Conservation (phyloP, 2,888 invertebrate species). For the Tiliacea aurago region DNA sequence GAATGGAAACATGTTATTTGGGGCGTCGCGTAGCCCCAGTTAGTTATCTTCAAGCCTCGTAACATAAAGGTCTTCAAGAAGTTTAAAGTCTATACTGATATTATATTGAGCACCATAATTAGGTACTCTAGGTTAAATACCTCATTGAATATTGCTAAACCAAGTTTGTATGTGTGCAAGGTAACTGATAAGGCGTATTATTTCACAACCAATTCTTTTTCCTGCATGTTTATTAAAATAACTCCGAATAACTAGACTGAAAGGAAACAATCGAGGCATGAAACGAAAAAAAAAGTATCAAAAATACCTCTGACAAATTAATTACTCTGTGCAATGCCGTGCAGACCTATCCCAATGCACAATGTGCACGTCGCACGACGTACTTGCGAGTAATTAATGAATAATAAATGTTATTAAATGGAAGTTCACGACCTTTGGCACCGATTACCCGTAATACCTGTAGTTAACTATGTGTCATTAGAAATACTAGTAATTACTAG, state of each 20-base stretch:
- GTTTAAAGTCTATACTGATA: too few species aligned
- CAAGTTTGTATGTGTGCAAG: too few species aligned
- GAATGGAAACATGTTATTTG: too few species aligned
- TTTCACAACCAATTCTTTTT: not conserved
- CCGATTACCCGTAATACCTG: slow-evolving; percentile 27
- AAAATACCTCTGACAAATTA: slow-evolving; percentile 21
- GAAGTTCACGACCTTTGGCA: slow-evolving; percentile 66
- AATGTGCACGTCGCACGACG: slow-evolving; percentile 51
- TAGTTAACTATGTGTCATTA: slow-evolving; percentile 8
- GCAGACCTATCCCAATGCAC: slow-evolving; percentile 73
- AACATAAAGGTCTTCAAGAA: too few species aligned
- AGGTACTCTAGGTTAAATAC: too few species aligned
- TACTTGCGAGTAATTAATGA: slow-evolving; percentile 50
- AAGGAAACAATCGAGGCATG: not conserved
- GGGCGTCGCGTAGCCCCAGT: too few species aligned
- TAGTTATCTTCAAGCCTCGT: too few species aligned
- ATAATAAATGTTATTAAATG: slow-evolving; percentile 50
- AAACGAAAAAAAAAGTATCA: not conserved
- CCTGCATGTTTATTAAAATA: not conserved
- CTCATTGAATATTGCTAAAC: too few species aligned
- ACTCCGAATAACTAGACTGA: not conserved
- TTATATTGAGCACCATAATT: too few species aligned
- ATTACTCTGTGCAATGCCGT: slow-evolving; percentile 61
- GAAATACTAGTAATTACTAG: not conserved
- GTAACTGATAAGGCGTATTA: too few species aligned